Base-by-base conservation (phyloP, 2,888 invertebrate species). In the Thyatira batis region DNA sequence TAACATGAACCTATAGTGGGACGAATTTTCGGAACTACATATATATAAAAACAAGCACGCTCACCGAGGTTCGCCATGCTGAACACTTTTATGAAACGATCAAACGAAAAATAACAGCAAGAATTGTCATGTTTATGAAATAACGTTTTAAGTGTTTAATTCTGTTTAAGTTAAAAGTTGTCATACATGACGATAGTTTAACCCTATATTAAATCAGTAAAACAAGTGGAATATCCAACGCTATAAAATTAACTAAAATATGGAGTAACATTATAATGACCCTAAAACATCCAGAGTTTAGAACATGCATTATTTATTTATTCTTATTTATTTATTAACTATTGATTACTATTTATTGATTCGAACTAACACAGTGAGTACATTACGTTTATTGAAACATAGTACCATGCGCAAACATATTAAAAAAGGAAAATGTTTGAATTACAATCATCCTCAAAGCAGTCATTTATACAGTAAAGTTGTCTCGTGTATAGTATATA, bases 21-120 rank as follows among this genome's bases (percentile, higher is more conserved):
- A 13, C 5, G n/a, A 33, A 33, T n/a, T 30, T n/a, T 10, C 13
- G 13, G 3, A 13, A 8, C 6, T 13, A n/a, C n/a, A n/a, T 30
- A 3, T 30, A n/a, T 28, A 69, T 61, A 70, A 65, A 63, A 63
- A 62, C 58, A 30, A 30, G n/a, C 30, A 30, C 6, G 6, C 6
- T 23, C 23, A 23, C n/a, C n/a, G 23, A 23, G 23, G 3, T 23
- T 23, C 3, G 6, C 3, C 6, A 4, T 23, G 23, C 23, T 23
- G 23, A 23, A 23, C 23, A 23, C 6, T 4, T 23, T 23, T 4
- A 23, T 6, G 6, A 4, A 23, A 23, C 6, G 6, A 6, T 23
- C 3, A 69, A 59, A 55, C 54, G 33, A 33, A 33, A 33, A 43
- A 43, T 43, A 2, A 13, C 43, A 6, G 6, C 13, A 43, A 43